phyloP scores from a whole-genome alignment of 2,797 vertebrate genomes.

The Acipenser oxyrinchus region DNA sequence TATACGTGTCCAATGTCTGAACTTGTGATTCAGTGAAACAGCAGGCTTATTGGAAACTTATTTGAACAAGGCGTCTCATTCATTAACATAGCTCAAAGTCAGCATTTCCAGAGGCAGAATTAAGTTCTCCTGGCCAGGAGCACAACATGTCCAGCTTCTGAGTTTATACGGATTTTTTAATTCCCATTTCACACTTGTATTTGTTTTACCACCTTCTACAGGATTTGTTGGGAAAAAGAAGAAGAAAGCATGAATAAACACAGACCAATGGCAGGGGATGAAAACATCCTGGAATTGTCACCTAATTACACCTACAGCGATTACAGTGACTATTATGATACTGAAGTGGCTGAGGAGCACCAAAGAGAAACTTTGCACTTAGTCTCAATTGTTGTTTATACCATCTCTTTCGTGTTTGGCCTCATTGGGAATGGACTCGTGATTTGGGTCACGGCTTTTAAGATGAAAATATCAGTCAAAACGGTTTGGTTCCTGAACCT shows the following conservation, averaged over 20 bases:
- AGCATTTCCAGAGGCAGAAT: too few relatives aligned
- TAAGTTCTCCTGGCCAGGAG: too few relatives aligned
- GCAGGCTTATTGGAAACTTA: too few relatives aligned
- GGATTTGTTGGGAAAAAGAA: neutral
- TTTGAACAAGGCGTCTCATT: too few relatives aligned
- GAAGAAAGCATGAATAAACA: neutral
- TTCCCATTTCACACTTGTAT: too few relatives aligned
- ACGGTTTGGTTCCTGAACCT: slow-evolving; percentile 61
- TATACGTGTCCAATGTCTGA: too few relatives aligned
- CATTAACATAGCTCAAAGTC: too few relatives aligned
- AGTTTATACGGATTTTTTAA: too few relatives aligned
- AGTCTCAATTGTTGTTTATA: slow-evolving; percentile 76
- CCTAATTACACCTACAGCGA: slow-evolving; percentile 55
- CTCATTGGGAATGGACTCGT: slow-evolving; percentile 81
- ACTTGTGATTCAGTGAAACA: too few relatives aligned
- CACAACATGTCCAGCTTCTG: too few relatives aligned
- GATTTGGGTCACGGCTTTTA: slow-evolving; percentile 60
- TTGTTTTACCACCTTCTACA: neutral
- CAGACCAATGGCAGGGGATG: neutral
- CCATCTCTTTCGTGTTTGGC: slow-evolving; percentile 74
- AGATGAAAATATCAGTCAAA: too few relatives aligned
- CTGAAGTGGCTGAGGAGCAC: slow-evolving; percentile 43
- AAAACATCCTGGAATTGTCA: slow-evolving; percentile 18
- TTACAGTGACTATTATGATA: slow-evolving; percentile 68
- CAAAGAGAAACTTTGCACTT: slow-evolving; percentile 66